phyloP scores from a whole-genome alignment of 2,888 invertebrate species.

The Microplitis manilae region DNA sequence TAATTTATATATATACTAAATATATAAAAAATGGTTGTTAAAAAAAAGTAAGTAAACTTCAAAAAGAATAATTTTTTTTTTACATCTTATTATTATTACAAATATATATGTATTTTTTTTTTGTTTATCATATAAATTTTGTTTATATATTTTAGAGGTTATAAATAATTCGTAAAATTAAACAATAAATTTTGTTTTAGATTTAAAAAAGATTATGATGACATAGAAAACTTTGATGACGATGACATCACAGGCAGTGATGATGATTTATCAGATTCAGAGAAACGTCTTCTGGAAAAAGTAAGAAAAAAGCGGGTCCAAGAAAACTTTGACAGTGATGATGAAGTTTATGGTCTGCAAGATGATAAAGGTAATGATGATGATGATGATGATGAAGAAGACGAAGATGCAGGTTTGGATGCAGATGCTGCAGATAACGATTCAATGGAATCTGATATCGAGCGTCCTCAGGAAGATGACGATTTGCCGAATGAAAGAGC shows the following conservation, averaged over 20 bases:
- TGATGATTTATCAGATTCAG: conserved; percentile 80
- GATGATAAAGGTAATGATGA: conserved; percentile 71
- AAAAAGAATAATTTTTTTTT: background rate
- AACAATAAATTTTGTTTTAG: conserved; percentile 11
- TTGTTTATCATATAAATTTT: background rate
- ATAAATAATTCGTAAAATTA: background rate
- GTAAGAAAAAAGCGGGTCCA: conserved; percentile 74
- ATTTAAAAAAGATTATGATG: conserved; percentile 34
- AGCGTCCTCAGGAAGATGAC: conserved; percentile 79
- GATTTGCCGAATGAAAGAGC: conserved; percentile 86
- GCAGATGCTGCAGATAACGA: conserved; percentile 74
- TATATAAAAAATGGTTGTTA: conserved; percentile 1
- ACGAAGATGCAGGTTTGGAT: conserved; percentile 71
- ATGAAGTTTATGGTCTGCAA: conserved; percentile 78
- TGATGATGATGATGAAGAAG: conserved; percentile 71
- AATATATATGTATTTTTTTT: no score
- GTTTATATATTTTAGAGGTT: background rate
- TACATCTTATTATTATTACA: background rate
- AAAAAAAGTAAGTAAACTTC: conserved; percentile 4
- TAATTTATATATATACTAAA: conserved; percentile 12
- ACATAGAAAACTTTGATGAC: conserved; percentile 71
- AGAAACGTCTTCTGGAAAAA: conserved; percentile 77
- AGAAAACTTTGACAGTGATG: conserved; percentile 74
- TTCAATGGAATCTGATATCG: conserved; percentile 79
- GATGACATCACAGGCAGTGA: conserved; percentile 82